Conservation (phyloP, 1,140 invertebrate genomes). For the Magallana ariakensis region DNA sequence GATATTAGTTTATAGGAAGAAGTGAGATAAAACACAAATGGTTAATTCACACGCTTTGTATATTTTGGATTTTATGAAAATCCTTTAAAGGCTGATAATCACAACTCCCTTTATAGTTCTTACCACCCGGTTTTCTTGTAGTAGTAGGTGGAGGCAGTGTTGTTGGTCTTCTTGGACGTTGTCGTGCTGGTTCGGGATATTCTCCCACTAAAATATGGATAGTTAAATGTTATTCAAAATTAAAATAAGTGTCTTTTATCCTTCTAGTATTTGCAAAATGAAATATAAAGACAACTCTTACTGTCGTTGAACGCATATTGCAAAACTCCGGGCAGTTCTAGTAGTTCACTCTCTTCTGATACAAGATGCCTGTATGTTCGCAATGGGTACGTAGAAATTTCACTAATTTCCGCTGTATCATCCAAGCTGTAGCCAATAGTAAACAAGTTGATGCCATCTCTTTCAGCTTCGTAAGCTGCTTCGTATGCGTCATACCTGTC, state of each 20-base stretch:
- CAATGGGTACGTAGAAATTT: conserved; percentile 65
- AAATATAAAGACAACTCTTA: not conserved
- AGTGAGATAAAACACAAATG: not conserved
- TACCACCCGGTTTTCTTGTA: conserved; percentile 41
- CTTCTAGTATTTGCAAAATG: not conserved
- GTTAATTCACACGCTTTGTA: no score
- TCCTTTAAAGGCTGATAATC: no score
- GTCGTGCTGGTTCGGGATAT: conserved; percentile 27
- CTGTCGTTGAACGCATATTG: conserved; percentile 30
- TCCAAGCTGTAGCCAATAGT: conserved; percentile 68
- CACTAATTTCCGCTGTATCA: conserved; percentile 66
- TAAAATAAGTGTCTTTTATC: not conserved
- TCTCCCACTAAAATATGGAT: conserved; percentile 35
- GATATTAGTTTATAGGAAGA: not conserved
- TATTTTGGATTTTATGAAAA: no score
- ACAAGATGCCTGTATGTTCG: conserved; percentile 55
- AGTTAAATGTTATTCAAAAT: not conserved
- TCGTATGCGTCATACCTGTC: conserved; percentile 54
- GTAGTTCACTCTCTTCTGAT: conserved; percentile 19
- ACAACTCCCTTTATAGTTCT: not conserved
- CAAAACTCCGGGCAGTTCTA: conserved; percentile 46
- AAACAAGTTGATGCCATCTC: conserved; percentile 62
- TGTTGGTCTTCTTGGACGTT: conserved; percentile 39
- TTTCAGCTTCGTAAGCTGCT: conserved; percentile 65
- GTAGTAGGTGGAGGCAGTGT: conserved; percentile 39